Evolutionary conservation across 2,113 vertebrate species (phyloP).

Genomic region (Psittacara wagleri): DNA sequence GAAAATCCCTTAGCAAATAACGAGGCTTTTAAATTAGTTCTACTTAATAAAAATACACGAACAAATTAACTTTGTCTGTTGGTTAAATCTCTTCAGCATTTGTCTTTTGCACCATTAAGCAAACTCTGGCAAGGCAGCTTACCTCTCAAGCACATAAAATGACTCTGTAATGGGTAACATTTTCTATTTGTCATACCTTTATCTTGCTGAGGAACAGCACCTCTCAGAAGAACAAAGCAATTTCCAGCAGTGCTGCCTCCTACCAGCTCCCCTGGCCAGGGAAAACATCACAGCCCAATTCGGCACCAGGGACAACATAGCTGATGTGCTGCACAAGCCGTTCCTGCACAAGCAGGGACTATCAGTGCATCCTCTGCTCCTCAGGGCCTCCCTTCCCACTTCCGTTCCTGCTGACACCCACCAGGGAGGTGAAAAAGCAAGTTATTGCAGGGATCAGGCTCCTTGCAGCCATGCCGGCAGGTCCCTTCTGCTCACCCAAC

Average conservation of each 20-base stretch:
- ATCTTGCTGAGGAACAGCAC: background rate
- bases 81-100: background rate
- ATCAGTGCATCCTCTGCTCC: background rate
- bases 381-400: background rate
- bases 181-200: background rate
- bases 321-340: background rate
- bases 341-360: background rate
- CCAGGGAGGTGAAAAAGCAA: background rate
- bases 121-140: background rate
- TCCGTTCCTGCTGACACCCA: background rate
- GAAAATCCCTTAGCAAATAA: background rate
- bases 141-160: background rate
- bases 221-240: background rate
- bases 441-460: background rate
- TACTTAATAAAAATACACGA: background rate
- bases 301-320: rapidly evolving
- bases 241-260: conserved; percentile 1
- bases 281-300: background rate
- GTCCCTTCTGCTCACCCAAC: background rate
- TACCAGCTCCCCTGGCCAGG: background rate
- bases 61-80: background rate
- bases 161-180: background rate
- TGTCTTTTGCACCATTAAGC: background rate
- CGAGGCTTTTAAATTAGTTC: background rate
- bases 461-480: background rate